Evolutionary conservation across 2,797 vertebrate genomes (phyloP), one percentile per base, ranked within the genome.

Genomic region (Propithecus deckenii): DNA sequence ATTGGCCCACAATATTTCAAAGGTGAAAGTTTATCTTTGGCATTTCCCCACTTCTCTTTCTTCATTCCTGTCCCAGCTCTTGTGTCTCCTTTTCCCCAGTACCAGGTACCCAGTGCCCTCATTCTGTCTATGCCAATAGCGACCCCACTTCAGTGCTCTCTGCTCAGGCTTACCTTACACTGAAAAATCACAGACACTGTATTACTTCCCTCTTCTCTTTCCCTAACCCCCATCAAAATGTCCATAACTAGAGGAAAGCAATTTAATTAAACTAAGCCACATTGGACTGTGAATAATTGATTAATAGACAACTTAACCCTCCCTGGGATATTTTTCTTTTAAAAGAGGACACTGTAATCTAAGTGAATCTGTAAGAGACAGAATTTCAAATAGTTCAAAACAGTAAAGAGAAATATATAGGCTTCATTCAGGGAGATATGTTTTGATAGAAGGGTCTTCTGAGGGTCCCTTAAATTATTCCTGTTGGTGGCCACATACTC

Each of bases 261-360:
- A 95, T 91, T 80, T 94, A 89, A 97, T 96, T 96, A 97, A 97
- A 94, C 30, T 84, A 96, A 97, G n/a, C 85, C 92, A 92, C 50
- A 61, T 0, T 81, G 63, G 72, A 78, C 35, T 93, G 61, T 92
- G 83, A 96, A 94, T 89, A 94, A 96, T 59, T 97, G 94, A 97
- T 94, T 95, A 95, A 98, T 72, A 91, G 88, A 94, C 90, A 96
- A 90, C 43, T 97, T 95, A 97, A 80, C 59, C 71, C 41, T 94
- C 89, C 83, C 72, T 46, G 86, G 89, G 67, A 85, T 91, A 95
- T 91, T 97, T 96, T 86, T 88, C 96, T 76, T 92, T 96, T 96
- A 78, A 94, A 96, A 97, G 59, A 96, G n/a, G 67, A 95, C 61
- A 84, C 30, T 94, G 13, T 94, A 91, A 94, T 91, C 69, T 91